Percentiles rank a stretch among this genome's conserved stretches.
Evolutionary conservation across 1,140 invertebrate species (phyloP).

Genomic region (Ceratina japonica): DNA sequence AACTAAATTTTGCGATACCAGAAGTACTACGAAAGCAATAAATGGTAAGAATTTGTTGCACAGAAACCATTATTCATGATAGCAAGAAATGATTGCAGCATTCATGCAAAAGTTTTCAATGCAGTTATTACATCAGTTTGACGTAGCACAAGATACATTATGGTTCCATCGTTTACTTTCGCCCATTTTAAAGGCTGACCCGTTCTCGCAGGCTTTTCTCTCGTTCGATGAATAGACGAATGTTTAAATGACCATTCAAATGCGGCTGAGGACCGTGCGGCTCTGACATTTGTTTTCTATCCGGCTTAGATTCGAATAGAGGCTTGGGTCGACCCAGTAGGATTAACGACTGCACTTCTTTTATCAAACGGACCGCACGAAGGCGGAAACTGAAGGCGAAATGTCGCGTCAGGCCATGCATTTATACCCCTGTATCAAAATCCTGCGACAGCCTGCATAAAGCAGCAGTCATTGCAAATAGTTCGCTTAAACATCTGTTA

Average conservation of each 20-base stretch:
- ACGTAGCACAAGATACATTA: constrained; percentile 36
- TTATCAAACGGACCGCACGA: constrained; percentile 8
- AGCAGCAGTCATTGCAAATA: not conserved
- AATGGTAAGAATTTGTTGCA: not conserved
- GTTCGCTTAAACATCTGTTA: not conserved
- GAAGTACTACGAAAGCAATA: no score
- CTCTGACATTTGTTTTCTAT: constrained; percentile 63
- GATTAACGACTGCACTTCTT: constrained; percentile 51
- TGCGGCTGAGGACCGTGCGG: not conserved
- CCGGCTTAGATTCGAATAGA: constrained; percentile 44
- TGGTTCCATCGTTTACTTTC: constrained; percentile 50
- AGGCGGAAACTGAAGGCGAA: constrained; percentile 53
- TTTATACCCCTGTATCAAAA: constrained; percentile 39
- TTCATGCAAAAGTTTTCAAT: not conserved
- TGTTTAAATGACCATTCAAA: constrained; percentile 42
- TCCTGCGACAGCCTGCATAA: not conserved
- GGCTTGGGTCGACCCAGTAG: constrained; percentile 28
- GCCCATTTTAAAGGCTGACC: constrained; percentile 49
- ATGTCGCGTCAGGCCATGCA: constrained; percentile 50
- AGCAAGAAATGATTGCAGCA: not conserved
- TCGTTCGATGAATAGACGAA: constrained; percentile 40
- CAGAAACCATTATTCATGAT: constrained; percentile 7
- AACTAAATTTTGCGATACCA: no score
- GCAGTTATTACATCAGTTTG: constrained; percentile 34
- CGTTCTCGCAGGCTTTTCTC: constrained; percentile 33